Evolutionary conservation across 2,797 vertebrate species (phyloP).

Genomic region (Crocidura indochinensis): DNA sequence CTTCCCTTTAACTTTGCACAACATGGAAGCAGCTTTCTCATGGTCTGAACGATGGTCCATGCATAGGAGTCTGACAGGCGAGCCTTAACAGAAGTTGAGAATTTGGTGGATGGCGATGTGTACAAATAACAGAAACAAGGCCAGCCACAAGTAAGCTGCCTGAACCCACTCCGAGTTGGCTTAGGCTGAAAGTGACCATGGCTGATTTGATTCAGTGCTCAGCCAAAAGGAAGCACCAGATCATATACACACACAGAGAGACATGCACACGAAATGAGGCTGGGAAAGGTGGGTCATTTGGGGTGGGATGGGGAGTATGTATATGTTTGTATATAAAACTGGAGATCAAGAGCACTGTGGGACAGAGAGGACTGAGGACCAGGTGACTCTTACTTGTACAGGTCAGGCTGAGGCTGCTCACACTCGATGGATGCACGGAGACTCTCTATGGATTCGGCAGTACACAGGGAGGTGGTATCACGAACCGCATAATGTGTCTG

Average conservation of each 20-base stretch:
- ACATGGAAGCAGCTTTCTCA: not conserved
- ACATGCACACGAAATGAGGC: constrained; percentile 39
- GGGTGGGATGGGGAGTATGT: no score
- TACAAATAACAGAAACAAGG: constrained; percentile 73
- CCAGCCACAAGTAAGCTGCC: constrained; percentile 47
- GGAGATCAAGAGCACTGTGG: constrained; percentile 29
- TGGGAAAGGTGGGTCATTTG: constrained; percentile 49
- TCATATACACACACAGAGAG: constrained; percentile 56
- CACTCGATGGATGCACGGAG: constrained; percentile 97
- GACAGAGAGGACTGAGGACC: not conserved
- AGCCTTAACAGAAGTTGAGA: constrained; percentile 57
- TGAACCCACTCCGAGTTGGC: constrained; percentile 61
- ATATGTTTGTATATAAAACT: constrained; percentile 46
- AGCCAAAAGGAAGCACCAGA: constrained; percentile 70
- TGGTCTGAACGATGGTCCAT: no score
- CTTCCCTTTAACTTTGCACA: constrained; percentile 24
- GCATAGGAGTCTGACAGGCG: constrained; percentile 38
- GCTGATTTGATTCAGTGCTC: constrained; percentile 73
- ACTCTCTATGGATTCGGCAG: constrained; percentile 92
- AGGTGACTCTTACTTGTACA: constrained; percentile 96
- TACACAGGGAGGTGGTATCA: constrained; percentile 90
- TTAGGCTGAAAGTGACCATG: constrained; percentile 70
- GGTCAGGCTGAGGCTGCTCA: constrained; percentile 98
- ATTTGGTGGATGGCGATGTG: constrained; percentile 46
- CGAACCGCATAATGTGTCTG: constrained; percentile 97